Percentiles rank a stretch among this genome's conserved stretches.
These are phyloP conservation scores for Drosophila prosaltans DNA, from an alignment of 1,140 invertebrate genomes.

Conservation along the genomic window DNA sequence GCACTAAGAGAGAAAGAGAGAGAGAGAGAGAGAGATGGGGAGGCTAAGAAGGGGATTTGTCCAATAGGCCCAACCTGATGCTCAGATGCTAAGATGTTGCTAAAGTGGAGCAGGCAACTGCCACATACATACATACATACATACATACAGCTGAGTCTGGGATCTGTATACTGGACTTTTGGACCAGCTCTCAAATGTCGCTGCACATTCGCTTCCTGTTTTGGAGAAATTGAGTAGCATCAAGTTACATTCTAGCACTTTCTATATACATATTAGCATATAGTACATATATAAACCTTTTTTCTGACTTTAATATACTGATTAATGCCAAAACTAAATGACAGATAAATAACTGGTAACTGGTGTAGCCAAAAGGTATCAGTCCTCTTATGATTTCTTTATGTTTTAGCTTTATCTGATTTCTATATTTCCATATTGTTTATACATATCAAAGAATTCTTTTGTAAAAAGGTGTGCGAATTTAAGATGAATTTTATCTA, in stretches of 20 bases:
- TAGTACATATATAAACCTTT: too few relatives aligned
- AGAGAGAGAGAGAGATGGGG: not conserved
- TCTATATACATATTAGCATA: not conserved
- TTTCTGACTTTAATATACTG: too few relatives aligned
- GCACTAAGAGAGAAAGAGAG: not conserved
- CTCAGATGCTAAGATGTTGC: constrained; percentile 8
- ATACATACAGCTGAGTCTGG: constrained; percentile 40
- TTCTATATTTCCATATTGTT: too few relatives aligned
- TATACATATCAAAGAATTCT: too few relatives aligned
- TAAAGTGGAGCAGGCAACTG: constrained; percentile 58
- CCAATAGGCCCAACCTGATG: constrained; percentile 4
- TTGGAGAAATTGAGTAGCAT: constrained; percentile 5
- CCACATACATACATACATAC: too few relatives aligned
- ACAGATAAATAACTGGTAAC: too few relatives aligned
- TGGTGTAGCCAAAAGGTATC: too few relatives aligned
- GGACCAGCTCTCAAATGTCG: constrained; percentile 10
- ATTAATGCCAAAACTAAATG: too few relatives aligned
- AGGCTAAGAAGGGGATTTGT: not conserved
- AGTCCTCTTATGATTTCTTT: too few relatives aligned
- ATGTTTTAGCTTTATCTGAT: too few relatives aligned
- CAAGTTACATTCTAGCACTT: constrained; percentile 11
- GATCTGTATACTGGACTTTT: constrained; percentile 8
- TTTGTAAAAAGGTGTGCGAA: too few relatives aligned
- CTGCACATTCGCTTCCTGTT: constrained; percentile 20
- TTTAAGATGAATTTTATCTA: too few relatives aligned